Evolutionary conservation across 2,113 vertebrate genomes (phyloP), one percentile per base, ranked within the genome.

Genomic region (Ceyx margarethae): DNA sequence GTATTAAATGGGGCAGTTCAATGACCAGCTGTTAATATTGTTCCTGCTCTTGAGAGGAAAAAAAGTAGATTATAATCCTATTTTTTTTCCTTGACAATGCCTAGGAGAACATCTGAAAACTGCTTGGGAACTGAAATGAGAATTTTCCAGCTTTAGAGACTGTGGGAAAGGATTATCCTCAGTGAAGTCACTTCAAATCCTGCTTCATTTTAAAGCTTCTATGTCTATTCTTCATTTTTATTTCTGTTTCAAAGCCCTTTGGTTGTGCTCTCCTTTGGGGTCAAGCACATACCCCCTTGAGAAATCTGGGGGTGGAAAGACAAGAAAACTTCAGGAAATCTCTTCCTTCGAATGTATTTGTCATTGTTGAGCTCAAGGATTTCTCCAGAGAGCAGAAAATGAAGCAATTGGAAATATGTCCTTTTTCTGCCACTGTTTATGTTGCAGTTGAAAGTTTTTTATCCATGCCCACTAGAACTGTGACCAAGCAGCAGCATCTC

Each of bases 111-210:
- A 8, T 67, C 64, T 81, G 62, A 87, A 90, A 93, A 89, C 40
- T 90, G 45, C 64, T 74, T 93, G 75, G 82, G 93, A 95, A 93
- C 48, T 31, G 57, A 95, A 89, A 85, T 5, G 4, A 92, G 43
- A 60, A 68, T 91, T 96, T 92, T 96, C 81, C 89, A 92, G 81
- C 53, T 68, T 33, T 51, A 80, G 20, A 85, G 33, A 77, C 85
- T 91, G 95, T 94, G 91, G 95, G 92, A 96, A 96, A 95, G 68
- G 87, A 93, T 92, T 92, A 92, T 80, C 22, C 35, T 81, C 67
- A 74, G 45, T 67, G 60, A 95, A 57, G 67, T 67, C 7, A 8
- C 67, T 85, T 95, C 85, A 93, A 89, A 92, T 91, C 58, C 56
- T 78, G n/a, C 67, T 73, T 81, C 53, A 78, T 78, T 93, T 71